These are phyloP conservation scores for Drosophila obscura DNA, from an alignment of 1,140 invertebrate genomes.

Conservation along the genomic window DNA sequence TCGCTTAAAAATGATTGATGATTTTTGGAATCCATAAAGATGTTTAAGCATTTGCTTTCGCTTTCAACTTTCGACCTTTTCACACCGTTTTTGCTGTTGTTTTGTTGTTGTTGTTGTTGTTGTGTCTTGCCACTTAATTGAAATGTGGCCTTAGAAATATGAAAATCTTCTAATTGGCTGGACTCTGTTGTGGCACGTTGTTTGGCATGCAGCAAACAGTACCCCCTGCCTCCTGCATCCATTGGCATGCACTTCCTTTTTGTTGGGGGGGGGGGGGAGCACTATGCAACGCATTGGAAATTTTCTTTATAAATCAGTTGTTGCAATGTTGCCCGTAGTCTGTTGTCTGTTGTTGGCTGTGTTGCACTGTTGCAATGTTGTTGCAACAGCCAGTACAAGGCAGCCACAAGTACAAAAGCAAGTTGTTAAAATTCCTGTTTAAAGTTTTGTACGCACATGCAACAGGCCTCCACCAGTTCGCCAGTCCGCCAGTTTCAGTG, in stretches of 20 bases:
- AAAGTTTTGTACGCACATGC: conserved; percentile 82
- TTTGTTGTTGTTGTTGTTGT: background rate
- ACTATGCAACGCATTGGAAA: conserved; percentile 66
- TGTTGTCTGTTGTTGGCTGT: conserved; percentile 44
- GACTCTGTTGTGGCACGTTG: conserved; percentile 67
- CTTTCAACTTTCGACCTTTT: conserved; percentile 38
- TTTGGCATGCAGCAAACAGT: conserved; percentile 61
- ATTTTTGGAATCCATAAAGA: conserved; percentile 21
- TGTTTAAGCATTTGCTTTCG: conserved; percentile 10
- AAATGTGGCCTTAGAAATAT: conserved; percentile 69
- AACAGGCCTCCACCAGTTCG: conserved; percentile 35
- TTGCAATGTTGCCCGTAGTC: conserved; percentile 52
- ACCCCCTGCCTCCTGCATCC: background rate
- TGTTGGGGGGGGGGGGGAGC: conserved; percentile 23
- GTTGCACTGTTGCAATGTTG: conserved; percentile 41
- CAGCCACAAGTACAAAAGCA: conserved; percentile 74
- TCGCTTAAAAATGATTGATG: conserved; percentile 41
- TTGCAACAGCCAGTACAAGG: conserved; percentile 61
- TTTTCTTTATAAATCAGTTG: conserved; percentile 81
- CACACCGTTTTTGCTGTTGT: background rate
- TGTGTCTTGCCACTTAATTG: conserved; percentile 46
- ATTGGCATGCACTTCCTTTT: conserved; percentile 79
- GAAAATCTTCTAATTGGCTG: conserved; percentile 75
- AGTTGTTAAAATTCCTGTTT: conserved; percentile 83
- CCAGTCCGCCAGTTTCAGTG: background rate